Percentiles rank a stretch among this genome's conserved stretches.
Conservation (phyloP, 2,888 invertebrate genomes). For the Agonopterix arenella region DNA sequence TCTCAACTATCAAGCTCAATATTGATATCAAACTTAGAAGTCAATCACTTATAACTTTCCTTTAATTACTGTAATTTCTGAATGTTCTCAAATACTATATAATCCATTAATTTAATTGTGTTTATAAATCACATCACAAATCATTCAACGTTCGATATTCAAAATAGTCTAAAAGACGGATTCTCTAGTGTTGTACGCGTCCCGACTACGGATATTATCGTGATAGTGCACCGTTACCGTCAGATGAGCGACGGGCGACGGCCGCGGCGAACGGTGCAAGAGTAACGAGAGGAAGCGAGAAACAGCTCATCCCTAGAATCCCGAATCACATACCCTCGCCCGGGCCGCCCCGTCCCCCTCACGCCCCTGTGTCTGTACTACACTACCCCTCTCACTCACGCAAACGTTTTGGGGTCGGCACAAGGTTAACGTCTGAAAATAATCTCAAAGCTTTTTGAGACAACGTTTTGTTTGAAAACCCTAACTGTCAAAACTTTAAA, state of each 20-base stretch:
- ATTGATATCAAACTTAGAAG: too few relatives aligned
- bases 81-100: too few relatives aligned
- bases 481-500: too few relatives aligned
- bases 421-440: slow-evolving; percentile 60
- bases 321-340: slow-evolving; percentile 73
- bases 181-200: slow-evolving; percentile 28
- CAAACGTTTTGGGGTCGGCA: slow-evolving; percentile 45
- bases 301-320: slow-evolving; percentile 76
- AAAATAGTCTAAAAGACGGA: slow-evolving; percentile 3
- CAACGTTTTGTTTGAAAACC: slow-evolving; percentile 13
- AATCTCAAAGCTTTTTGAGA: slow-evolving; percentile 28
- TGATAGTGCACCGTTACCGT: not conserved
- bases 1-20: too few relatives aligned
- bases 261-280: slow-evolving; percentile 65
- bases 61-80: too few relatives aligned
- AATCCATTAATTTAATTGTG: too few relatives aligned
- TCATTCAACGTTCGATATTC: slow-evolving; percentile 2
- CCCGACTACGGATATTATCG: not conserved
- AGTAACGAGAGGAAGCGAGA: slow-evolving; percentile 75
- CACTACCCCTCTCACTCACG: slow-evolving; percentile 67
- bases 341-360: slow-evolving; percentile 54
- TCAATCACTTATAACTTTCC: too few relatives aligned
- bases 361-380: slow-evolving; percentile 54
- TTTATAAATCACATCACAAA: not conserved
- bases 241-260: slow-evolving; percentile 46